Conservation (phyloP, 2,888 invertebrate species). For the Neuroscelio doddi region DNA sequence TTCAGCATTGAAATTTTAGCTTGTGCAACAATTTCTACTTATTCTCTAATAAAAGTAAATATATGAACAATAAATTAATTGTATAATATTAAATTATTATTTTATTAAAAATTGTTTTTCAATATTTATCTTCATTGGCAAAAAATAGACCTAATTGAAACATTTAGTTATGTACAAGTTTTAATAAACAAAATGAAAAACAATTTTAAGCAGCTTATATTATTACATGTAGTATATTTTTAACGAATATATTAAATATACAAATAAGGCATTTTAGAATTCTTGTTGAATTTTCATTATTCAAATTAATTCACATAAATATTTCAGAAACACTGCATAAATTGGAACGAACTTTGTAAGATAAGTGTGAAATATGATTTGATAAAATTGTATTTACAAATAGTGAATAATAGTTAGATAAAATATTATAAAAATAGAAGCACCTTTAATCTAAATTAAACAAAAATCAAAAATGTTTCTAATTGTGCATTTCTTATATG, state of each 20-base stretch:
- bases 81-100: too few species aligned
- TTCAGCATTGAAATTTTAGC: too few species aligned
- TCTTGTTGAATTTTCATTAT: not conserved
- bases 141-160: not conserved
- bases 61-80: too few species aligned
- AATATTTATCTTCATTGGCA: not conserved
- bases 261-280: too few species aligned
- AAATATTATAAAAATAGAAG: not conserved
- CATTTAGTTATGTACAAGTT: too few species aligned
- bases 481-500: too few species aligned
- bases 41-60: too few species aligned
- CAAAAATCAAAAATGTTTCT: not conserved
- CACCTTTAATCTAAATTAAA: not conserved
- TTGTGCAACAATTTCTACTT: too few species aligned
- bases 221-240: too few species aligned
- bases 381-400: not conserved
- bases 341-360: not conserved
- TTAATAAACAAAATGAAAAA: too few species aligned
- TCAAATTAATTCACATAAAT: not conserved
- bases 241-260: too few species aligned
- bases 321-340: not conserved
- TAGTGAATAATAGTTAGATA: not conserved
- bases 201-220: too few species aligned
- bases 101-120: not conserved
- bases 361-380: not conserved